These are phyloP conservation scores for Podargus strigoides DNA, from an alignment of 2,797 vertebrate genomes.

Conservation along the genomic window DNA sequence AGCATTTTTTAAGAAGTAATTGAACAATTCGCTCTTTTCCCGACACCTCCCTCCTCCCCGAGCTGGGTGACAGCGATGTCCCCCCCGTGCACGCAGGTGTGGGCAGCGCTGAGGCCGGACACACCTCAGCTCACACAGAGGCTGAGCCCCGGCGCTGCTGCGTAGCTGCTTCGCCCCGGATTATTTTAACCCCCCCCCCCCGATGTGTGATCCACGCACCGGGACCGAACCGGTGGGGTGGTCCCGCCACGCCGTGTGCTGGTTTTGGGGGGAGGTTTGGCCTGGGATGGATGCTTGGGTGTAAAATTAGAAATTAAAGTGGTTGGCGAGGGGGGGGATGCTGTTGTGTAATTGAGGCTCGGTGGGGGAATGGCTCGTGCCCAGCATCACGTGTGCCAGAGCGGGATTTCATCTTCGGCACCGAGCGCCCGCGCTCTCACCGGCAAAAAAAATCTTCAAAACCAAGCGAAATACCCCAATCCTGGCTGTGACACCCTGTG, in stretches of 20 bases:
- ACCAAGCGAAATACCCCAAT: too few species aligned
- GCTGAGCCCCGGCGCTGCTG: too few species aligned
- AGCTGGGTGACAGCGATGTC: too few species aligned
- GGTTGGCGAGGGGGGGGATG: neutral
- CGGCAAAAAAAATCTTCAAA: neutral
- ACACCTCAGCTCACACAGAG: too few species aligned
- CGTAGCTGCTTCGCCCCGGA: too few species aligned
- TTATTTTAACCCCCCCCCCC: too few species aligned
- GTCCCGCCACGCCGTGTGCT: neutral
- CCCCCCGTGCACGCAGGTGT: too few species aligned
- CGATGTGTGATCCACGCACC: too few species aligned
- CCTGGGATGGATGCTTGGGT: neutral
- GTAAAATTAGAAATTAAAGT: conserved; percentile 21
- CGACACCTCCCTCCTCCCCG: too few species aligned
- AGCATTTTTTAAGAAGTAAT: too few species aligned
- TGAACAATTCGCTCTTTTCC: too few species aligned
- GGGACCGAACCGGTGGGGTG: neutral
- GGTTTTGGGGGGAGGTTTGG: neutral
- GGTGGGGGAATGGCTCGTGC: conserved; percentile 13
- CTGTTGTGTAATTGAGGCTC: conserved; percentile 51
- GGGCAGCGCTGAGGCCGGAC: too few species aligned
- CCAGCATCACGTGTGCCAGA: conserved; percentile 26
- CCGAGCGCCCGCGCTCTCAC: neutral
- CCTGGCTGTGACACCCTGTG: fast-evolving
- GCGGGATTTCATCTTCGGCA: conserved; percentile 7